Evolutionary conservation across 2,113 vertebrate genomes (phyloP).

Genomic region (Monopterus albus): DNA sequence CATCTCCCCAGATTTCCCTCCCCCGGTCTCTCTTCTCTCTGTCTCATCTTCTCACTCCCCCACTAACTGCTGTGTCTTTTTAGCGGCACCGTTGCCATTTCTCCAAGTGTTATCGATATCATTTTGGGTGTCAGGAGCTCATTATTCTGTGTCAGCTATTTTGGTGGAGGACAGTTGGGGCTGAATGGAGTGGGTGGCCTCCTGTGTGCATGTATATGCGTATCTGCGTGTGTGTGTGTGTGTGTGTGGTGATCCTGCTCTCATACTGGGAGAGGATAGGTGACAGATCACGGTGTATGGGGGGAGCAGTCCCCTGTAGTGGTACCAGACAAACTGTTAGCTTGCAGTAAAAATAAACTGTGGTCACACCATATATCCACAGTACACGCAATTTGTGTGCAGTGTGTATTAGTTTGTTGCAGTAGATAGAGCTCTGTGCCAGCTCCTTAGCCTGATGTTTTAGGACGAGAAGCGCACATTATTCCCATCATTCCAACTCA

Average conservation of each 20-base stretch:
- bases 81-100: slow-evolving; percentile 73
- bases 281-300: slow-evolving; percentile 66
- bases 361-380: slow-evolving; percentile 50
- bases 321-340: slow-evolving; percentile 78
- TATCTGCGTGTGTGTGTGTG: slow-evolving; percentile 44
- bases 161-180: slow-evolving; percentile 64
- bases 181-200: slow-evolving; percentile 54
- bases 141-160: slow-evolving; percentile 82
- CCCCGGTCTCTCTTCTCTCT: slow-evolving; percentile 34
- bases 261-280: slow-evolving; percentile 63
- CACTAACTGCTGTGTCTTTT: slow-evolving; percentile 72
- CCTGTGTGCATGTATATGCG: slow-evolving; percentile 40
- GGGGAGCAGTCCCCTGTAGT: slow-evolving; percentile 57
- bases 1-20: slow-evolving; percentile 61
- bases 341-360: slow-evolving; percentile 78
- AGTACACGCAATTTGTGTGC: slow-evolving; percentile 19
- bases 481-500: not conserved
- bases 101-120: slow-evolving; percentile 74
- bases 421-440: slow-evolving; percentile 15
- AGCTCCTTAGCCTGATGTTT: not conserved
- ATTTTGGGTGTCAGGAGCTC: slow-evolving; percentile 78
- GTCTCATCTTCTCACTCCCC: slow-evolving; percentile 66
- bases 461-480: no score
- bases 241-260: slow-evolving; percentile 70
- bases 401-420: slow-evolving; percentile 52